These are phyloP conservation scores for Hydrotaea cyrtoneurina DNA, from an alignment of 2,888 invertebrate species.

Conservation along the genomic window DNA sequence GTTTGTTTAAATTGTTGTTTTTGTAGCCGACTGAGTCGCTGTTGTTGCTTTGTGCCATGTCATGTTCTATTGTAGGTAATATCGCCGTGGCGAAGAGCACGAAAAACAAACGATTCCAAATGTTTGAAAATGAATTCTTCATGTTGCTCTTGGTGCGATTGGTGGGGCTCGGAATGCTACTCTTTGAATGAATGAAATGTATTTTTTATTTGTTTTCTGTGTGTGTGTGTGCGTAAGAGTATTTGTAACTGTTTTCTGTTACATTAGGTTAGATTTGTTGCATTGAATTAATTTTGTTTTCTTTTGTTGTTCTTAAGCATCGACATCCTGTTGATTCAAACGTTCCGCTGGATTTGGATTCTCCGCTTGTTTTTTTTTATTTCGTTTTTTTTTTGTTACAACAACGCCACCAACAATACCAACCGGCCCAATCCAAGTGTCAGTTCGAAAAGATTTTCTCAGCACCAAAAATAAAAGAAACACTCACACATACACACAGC, in stretches of 20 bases:
- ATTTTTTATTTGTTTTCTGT: constrained; percentile 32
- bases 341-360: constrained; percentile 5
- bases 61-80: constrained; percentile 49
- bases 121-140: constrained; percentile 47
- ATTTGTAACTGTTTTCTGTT: constrained; percentile 54
- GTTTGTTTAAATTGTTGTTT: constrained; percentile 25
- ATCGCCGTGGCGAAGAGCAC: constrained; percentile 42
- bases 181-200: background rate
- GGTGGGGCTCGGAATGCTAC: background rate
- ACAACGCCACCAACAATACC: constrained; percentile 23
- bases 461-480: constrained; percentile 32
- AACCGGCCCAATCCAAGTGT: constrained; percentile 33
- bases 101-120: constrained; percentile 16
- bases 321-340: constrained; percentile 72
- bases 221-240: background rate
- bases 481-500: background rate
- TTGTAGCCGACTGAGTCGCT: background rate
- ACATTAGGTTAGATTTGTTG: constrained; percentile 62
- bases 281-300: constrained; percentile 63
- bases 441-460: constrained; percentile 49
- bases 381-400: constrained; percentile 33
- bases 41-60: constrained; percentile 38
- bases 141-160: constrained; percentile 10
- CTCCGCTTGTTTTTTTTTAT: too few relatives aligned
- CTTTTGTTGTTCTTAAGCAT: constrained; percentile 66